Percentiles rank a stretch among this genome's conserved stretches.
Conservation (phyloP, 2,888 invertebrate genomes). For the Andrena fulva region DNA sequence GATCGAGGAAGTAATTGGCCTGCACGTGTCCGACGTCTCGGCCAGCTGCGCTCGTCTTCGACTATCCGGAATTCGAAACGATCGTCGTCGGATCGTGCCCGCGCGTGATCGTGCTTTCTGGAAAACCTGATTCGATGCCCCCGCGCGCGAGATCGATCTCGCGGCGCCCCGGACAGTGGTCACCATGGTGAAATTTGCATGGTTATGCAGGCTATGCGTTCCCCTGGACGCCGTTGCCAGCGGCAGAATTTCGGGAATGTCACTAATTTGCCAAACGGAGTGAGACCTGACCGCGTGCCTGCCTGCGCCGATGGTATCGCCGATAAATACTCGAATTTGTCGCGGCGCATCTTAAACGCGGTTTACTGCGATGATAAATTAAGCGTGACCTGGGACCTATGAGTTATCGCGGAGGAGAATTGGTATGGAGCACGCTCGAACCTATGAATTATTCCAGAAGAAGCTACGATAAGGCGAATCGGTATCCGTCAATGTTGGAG, state of each 20-base stretch:
- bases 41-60: neutral
- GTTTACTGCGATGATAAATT: neutral
- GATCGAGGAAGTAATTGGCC: no score
- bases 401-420: neutral
- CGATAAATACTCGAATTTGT: conserved; percentile 35
- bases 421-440: neutral
- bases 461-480: neutral
- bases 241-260: conserved; percentile 61
- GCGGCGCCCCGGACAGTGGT: neutral
- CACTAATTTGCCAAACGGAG: conserved; percentile 62
- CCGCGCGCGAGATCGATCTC: neutral
- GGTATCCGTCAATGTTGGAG: no score
- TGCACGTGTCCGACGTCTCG: no score
- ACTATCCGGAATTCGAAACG: neutral
- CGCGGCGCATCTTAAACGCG: neutral
- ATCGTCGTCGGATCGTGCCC: neutral
- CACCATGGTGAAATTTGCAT: conserved; percentile 27
- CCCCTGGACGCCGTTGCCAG: conserved; percentile 14
- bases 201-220: conserved; percentile 36
- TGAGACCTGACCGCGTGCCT: conserved; percentile 47
- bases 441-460: neutral
- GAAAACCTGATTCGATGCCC: neutral
- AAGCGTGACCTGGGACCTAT: neutral
- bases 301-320: neutral
- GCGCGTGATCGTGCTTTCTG: neutral